Percentiles rank a stretch among this genome's conserved stretches.
Evolutionary conservation across 2,797 vertebrate species (phyloP).

Genomic region (Merluccius polli): DNA sequence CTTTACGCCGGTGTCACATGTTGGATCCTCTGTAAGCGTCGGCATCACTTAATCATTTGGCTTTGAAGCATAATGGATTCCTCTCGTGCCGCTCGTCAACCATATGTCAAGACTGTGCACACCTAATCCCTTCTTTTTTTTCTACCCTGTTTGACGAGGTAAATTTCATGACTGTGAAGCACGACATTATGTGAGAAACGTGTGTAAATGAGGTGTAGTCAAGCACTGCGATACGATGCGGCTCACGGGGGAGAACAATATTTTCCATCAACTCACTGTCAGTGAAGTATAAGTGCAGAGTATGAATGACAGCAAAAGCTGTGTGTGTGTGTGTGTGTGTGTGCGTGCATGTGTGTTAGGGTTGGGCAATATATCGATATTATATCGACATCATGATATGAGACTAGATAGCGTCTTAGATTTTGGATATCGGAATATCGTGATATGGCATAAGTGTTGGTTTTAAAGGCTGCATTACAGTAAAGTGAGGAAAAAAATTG

Average conservation of each 20-base stretch:
- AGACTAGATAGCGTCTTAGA: too few relatives aligned
- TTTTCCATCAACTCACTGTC: background rate
- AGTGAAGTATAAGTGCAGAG: background rate
- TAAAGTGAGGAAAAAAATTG: too few relatives aligned
- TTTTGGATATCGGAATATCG: too few relatives aligned
- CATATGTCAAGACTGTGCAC: constrained; percentile 22
- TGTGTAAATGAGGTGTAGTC: background rate
- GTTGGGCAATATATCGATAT: too few relatives aligned
- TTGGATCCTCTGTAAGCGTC: constrained; percentile 40
- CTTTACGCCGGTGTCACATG: constrained; percentile 38
- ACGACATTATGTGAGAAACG: background rate
- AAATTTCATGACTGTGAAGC: constrained; percentile 29
- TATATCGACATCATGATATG: too few relatives aligned
- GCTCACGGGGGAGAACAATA: background rate
- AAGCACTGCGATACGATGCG: background rate
- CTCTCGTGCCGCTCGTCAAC: constrained; percentile 35
- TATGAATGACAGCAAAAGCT: background rate
- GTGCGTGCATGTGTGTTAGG: too few relatives aligned
- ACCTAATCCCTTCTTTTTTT: constrained; percentile 16
- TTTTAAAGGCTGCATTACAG: too few relatives aligned
- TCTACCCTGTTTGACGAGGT: constrained; percentile 18
- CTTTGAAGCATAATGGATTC: constrained; percentile 46
- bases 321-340: background rate
- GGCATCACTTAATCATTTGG: constrained; percentile 35
- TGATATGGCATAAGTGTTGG: too few relatives aligned